These are phyloP conservation scores for Choloepus didactylus DNA, from an alignment of 2,797 vertebrate species.

Conservation along the genomic window DNA sequence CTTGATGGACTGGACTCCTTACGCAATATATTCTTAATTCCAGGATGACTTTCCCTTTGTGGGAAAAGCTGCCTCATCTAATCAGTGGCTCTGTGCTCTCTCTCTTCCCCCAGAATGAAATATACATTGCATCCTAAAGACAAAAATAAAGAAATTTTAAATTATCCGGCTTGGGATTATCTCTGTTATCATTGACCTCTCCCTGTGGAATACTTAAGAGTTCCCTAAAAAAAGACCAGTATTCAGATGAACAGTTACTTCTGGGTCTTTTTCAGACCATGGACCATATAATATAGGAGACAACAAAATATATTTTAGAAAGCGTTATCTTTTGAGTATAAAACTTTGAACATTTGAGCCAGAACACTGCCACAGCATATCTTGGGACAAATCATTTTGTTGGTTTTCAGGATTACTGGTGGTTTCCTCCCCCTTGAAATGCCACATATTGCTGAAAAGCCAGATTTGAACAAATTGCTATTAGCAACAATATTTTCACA, in stretches of 20 bases:
- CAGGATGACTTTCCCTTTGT: not conserved
- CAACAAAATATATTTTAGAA: not conserved
- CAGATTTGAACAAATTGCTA: not conserved
- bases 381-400: not conserved
- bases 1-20: not conserved
- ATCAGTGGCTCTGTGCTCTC: not conserved
- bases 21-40: not conserved
- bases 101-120: not conserved
- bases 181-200: not conserved
- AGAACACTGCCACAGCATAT: not conserved
- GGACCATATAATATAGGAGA: not conserved
- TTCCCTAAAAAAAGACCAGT: not conserved
- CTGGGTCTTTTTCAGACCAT: not conserved
- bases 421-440: not conserved
- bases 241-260: constrained; percentile 26
- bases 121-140: not conserved
- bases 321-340: not conserved
- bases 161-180: not conserved
- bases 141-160: not conserved
- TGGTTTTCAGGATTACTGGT: not conserved
- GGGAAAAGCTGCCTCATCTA: not conserved
- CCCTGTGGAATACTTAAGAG: not conserved
- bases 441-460: constrained; percentile 30
- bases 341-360: not conserved
- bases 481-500: constrained; percentile 6